Base-by-base conservation (phyloP, 2,797 vertebrate species). In the Furcifer pardalis region DNA sequence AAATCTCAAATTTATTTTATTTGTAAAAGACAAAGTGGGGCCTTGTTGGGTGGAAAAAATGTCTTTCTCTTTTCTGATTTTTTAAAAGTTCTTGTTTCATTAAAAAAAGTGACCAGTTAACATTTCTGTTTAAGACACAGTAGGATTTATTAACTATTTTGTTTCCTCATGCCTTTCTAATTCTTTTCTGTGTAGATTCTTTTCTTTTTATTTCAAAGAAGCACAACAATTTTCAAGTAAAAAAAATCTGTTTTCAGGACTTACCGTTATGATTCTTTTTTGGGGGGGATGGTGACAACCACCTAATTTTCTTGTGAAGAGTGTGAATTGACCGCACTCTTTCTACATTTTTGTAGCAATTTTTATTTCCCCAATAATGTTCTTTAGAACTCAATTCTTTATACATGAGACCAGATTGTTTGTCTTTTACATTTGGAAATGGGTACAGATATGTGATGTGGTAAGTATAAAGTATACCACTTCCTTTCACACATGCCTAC, bases 351-450 rank as follows among this genome's bases (percentile, higher is more conserved):
- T 32, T 23, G 32, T 37, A 49, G 30, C 8, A 42, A 23, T 10
- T n/a, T 44, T 66, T 15, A 60, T 85, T 79, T 79, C 72, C 37
- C 27, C 63, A 60, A n/a, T 79, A 74, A 75, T 65, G 32, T 52
- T 69, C 71, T 75, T 87, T 83, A 27, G n/a, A 59, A 7, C n/a
- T 60, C 32, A 60, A 21, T 52, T 75, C 17, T 79, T 40, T 73
- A 25, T 52, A 60, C 46, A 49, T 42, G 25, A 69, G 35, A 79
- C 49, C 60, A 79, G 27, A 80, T 27, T 81, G 72, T 85, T 85
- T 76, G 79, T 52, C 77, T 80, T 87, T 77, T 84, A 42, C 40
- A 62, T 84, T 76, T 83, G 77, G 77, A 62, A 80, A 44, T 30
- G 23, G 49, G 46, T 56, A 69, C 60, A 73, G 6, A 69, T 9